Base-by-base conservation (phyloP, 2,888 invertebrate genomes). In the Dasysyrphus albostriatus region DNA sequence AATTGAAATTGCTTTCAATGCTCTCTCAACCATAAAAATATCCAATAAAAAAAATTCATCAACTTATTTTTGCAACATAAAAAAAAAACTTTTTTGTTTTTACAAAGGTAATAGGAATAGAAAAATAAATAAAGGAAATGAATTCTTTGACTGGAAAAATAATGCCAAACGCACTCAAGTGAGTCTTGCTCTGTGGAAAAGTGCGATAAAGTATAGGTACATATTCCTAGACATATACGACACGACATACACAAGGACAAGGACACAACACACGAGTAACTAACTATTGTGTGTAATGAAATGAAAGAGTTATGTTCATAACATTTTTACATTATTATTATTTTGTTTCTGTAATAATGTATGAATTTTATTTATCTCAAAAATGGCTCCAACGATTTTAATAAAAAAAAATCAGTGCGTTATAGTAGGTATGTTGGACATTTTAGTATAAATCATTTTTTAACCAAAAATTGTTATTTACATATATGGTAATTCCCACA, bases 1-100 rank as follows among this genome's bases (percentile, higher is more conserved):
- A 75, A 75, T 75, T 74, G 80, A 81, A 75, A 81, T 81, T 81
- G 59, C 69, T 67, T 69, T 75, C 44, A 59, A 42, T 49, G 59
- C 42, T 42, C 59, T 42, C 34, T 58, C 80, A 44, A 44, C 67
- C 61, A 37, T 69, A 42, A 72, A 75, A 63, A 75, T 49, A 67
- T 58, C 67, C 76, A 56, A 72, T 72, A 58, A 72, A 56, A 58
- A 72, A 65, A 65, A 65, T 29, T 65, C 65, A 65, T 65, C 65
- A 65, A 65, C 44, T 65, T 39, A 70, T 70, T 58, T 56, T 51
- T 37, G 42, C 65, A 42, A 74, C 34, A 73, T 49, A 73, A 59
- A 59, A 34, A 24, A 49, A 16, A 6, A 67, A 51, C 59, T 37
- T 59, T 79, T 63, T 63, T 72, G 8, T 49, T 49, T 24, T 14